Percentiles rank a stretch among this genome's conserved stretches.
Evolutionary conservation across 2,113 vertebrate genomes (phyloP).

Genomic region (Cochlearius cochlearius): DNA sequence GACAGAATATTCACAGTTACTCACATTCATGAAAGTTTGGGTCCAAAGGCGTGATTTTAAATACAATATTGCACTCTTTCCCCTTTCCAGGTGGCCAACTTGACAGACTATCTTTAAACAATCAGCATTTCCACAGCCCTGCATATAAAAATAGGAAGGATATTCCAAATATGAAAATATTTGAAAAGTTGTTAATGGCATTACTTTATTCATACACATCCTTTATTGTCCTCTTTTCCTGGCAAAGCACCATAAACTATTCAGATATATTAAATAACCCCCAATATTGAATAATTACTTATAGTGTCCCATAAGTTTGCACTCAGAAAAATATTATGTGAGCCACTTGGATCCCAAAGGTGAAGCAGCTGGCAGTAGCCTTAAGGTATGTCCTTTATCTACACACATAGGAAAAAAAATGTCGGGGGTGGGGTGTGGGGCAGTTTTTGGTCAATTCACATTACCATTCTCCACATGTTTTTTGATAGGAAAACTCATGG

Average conservation of each 20-base stretch:
- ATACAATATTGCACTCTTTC: slow-evolving; percentile 89
- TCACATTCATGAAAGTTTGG: slow-evolving; percentile 89
- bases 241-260: neutral
- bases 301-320: neutral
- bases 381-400: neutral
- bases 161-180: neutral
- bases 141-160: neutral
- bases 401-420: neutral
- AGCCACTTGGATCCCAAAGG: neutral
- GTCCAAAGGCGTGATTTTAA: slow-evolving; percentile 88
- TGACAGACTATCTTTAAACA: slow-evolving; percentile 90
- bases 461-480: neutral
- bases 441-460: neutral
- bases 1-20: neutral
- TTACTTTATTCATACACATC: neutral
- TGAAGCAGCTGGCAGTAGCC: neutral
- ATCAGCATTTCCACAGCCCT: slow-evolving; percentile 85
- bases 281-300: neutral
- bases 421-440: no score
- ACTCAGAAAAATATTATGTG: neutral
- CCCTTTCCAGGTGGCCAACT: slow-evolving; percentile 89
- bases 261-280: neutral
- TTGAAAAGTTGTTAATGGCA: neutral
- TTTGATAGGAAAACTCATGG: neutral
- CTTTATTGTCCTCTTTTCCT: neutral